Percentiles rank a stretch among this genome's conserved stretches.
phyloP scores from a whole-genome alignment of 2,113 vertebrate species.

The Tetrao urogallus region DNA sequence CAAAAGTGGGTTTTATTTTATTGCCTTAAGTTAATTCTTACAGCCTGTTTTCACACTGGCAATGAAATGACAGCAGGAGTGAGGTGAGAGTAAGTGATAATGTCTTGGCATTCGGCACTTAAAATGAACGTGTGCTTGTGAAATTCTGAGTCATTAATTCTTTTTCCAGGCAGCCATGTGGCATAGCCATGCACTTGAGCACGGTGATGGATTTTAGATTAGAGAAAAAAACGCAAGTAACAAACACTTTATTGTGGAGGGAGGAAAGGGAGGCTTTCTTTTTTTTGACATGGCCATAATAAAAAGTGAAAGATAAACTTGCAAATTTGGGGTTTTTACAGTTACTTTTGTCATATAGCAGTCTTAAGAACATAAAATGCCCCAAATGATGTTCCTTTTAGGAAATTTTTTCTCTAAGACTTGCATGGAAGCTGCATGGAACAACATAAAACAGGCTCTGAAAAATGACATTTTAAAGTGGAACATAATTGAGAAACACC shows the following conservation, averaged over 20 bases:
- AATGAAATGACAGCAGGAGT: slow-evolving; percentile 37
- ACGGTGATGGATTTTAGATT: neutral
- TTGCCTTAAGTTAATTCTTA: slow-evolving; percentile 32
- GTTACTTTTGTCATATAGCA: neutral
- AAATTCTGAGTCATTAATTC: slow-evolving; percentile 52
- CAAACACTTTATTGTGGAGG: neutral
- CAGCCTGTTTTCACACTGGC: slow-evolving; percentile 32
- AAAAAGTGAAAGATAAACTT: neutral
- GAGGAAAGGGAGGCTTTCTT: neutral
- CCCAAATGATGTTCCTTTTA: fast-evolving
- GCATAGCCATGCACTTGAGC: neutral
- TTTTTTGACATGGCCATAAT: neutral
- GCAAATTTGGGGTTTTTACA: neutral
- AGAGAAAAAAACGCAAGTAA: neutral
- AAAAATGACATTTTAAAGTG: neutral
- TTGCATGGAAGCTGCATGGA: neutral
- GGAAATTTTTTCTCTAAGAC: neutral
- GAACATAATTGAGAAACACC: neutral
- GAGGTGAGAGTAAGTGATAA: slow-evolving; percentile 52
- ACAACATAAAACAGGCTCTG: neutral
- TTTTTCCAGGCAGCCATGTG: neutral
- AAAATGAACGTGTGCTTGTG: neutral
- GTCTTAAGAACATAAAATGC: neutral
- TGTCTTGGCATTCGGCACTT: slow-evolving; percentile 26
- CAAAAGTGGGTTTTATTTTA: slow-evolving; percentile 28